Percentiles rank a stretch among this genome's conserved stretches.
Conservation (phyloP, 2,888 invertebrate genomes). For the Argyresthia goedartella region DNA sequence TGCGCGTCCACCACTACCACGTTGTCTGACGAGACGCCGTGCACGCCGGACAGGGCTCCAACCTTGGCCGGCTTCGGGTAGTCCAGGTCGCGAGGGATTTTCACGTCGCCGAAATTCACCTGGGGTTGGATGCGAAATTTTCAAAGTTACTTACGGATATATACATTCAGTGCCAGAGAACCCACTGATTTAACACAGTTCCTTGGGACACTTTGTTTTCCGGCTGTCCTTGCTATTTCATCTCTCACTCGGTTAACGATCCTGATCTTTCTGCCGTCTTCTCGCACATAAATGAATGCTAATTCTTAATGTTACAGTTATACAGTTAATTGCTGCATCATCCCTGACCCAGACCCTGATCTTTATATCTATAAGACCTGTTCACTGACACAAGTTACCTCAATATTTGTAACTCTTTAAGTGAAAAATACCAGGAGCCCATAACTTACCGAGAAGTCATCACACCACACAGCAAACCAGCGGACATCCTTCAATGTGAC, state of each 20-base stretch:
- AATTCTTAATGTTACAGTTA: no score
- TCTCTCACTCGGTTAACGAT: no score
- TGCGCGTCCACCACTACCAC: conserved; percentile 94
- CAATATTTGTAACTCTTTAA: no score
- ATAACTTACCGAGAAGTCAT: conserved; percentile 84
- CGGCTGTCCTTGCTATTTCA: no score
- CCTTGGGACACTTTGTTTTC: background rate
- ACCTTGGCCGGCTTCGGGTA: conserved; percentile 89
- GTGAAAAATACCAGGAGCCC: no score
- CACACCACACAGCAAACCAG: conserved; percentile 94
- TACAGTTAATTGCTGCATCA: no score
- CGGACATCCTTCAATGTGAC: conserved; percentile 84
- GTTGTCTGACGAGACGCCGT: conserved; percentile 87
- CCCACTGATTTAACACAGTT: background rate
- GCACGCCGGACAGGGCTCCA: conserved; percentile 81
- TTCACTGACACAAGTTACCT: no score
- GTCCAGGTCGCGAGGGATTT: conserved; percentile 82
- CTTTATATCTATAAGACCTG: no score
- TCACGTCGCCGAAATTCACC: conserved; percentile 92
- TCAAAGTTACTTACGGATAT: no score
- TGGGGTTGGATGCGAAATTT: conserved; percentile 41
- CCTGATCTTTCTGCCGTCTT: no score
- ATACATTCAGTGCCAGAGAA: background rate
- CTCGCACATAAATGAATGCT: no score
- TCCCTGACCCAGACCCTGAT: no score